These are phyloP conservation scores for Apodemus agrarius DNA, from an alignment of 2,797 vertebrate genomes.

Conservation along the genomic window DNA sequence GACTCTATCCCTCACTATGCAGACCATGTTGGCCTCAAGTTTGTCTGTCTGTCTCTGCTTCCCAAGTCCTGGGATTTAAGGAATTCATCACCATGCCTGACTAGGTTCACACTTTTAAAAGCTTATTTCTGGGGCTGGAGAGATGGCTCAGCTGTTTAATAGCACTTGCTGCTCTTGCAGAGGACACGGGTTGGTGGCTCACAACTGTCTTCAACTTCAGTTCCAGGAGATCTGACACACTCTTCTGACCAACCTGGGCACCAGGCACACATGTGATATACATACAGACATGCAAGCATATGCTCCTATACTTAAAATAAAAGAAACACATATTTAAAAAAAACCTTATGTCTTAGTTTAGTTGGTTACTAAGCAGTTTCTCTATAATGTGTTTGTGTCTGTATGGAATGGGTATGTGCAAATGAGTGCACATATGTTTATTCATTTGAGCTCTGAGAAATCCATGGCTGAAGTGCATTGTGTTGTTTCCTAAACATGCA, in stretches of 20 bases:
- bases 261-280: background rate
- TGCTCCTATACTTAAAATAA: background rate
- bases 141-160: background rate
- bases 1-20: background rate
- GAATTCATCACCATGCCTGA: background rate
- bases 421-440: background rate
- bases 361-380: slow-evolving; percentile 53
- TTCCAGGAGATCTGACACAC: background rate
- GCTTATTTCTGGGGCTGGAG: background rate
- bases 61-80: background rate
- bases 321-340: background rate
- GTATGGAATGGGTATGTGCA: background rate
- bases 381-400: background rate
- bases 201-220: background rate
- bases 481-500: slow-evolving; percentile 5
- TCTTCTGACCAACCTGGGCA: background rate
- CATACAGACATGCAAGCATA: background rate
- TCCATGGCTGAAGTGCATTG: background rate
- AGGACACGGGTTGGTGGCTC: background rate
- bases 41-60: background rate
- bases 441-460: background rate
- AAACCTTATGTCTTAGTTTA: slow-evolving; percentile 32
- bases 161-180: background rate
- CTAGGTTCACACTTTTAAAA: background rate
- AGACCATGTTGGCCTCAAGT: background rate